A percentile compares a stretch with the other conserved stretches of the same genome.
phyloP scores from a whole-genome alignment of 2,797 vertebrate species.

The Microhierax caerulescens region DNA sequence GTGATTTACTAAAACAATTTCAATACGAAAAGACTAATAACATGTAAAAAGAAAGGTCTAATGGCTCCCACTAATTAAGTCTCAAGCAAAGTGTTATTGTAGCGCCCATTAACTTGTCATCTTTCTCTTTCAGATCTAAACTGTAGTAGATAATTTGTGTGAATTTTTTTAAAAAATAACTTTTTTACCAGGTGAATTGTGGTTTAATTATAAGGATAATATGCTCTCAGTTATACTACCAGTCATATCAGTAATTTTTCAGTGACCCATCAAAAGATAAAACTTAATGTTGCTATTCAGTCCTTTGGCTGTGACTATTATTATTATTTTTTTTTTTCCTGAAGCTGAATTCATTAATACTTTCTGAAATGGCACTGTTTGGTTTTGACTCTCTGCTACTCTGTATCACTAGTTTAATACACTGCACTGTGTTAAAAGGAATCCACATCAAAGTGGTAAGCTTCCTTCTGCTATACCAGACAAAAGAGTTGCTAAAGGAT shows the following conservation, averaged over 20 bases:
- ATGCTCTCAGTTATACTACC: background rate
- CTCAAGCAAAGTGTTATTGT: background rate
- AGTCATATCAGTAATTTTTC: background rate
- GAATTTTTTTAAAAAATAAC: constrained; percentile 1
- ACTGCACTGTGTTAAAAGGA: constrained; percentile 30
- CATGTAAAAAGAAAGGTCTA: background rate
- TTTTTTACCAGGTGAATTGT: background rate
- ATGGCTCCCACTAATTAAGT: background rate
- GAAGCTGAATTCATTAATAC: background rate
- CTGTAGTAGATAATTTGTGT: background rate
- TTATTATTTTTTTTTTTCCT: background rate
- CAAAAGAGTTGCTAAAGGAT: constrained; percentile 57
- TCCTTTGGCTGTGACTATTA: background rate
- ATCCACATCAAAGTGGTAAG: constrained; percentile 28
- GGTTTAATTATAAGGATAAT: background rate
- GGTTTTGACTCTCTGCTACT: constrained; percentile 29
- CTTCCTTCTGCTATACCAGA: constrained; percentile 49
- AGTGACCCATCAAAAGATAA: background rate
- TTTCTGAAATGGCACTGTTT: constrained; percentile 25
- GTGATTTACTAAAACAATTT: constrained; percentile 28
- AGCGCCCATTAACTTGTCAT: background rate
- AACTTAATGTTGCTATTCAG: background rate
- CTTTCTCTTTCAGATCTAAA: constrained; percentile 10
- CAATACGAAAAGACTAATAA: background rate
- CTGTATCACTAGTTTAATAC: constrained; percentile 27